Base-by-base conservation (phyloP, 2,113 vertebrate species). In the Siniperca chuatsi region DNA sequence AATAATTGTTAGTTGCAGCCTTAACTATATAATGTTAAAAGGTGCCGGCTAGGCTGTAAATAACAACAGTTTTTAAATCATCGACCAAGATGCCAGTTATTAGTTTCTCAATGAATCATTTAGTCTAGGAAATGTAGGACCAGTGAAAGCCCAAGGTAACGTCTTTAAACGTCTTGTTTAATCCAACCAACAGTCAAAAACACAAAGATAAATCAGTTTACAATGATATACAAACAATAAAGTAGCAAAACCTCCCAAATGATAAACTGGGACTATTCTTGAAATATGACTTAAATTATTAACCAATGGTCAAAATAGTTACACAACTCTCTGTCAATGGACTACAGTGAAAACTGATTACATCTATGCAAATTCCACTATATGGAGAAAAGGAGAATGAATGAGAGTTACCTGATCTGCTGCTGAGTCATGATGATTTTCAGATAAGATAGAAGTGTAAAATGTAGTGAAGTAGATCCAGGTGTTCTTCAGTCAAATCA, bases 391-490 rank as follows among this genome's bases (percentile, higher is more conserved):
- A 37, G 1, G 13, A 54, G 21, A 11, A 46, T 20, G 10, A 5
- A 46, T 67, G 20, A 75, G 20, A 75, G 87, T 79, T 66, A 96
- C 96, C 95, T 96, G 71, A 97, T 95, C 35, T 95, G 95, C 66
- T 96, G 95, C 85, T 97, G 95, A 91, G 96, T 92, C 96, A 97
- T 97, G 69, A 66, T 94, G 87, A 84, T 18, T 89, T 89, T 86
- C 11, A 60, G 78, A 25, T 40, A 57, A 42, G 50, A 79, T 3
- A 66, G 42, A 48, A 37, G 75, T 44, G 77, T 65, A 69, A 79
- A 70, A 62, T 2, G 29, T 60, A 4, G 29, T 29, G 35, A 61
- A 74, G 74, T 25, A 71, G 69, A 54, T 44, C 42, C 55, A 75
- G 5, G 79, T 37, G 67, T 48, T 25, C 58, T 77, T 79, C 50